phyloP scores from a whole-genome alignment of 2,888 invertebrate genomes.

The Amaurobius ferox region DNA sequence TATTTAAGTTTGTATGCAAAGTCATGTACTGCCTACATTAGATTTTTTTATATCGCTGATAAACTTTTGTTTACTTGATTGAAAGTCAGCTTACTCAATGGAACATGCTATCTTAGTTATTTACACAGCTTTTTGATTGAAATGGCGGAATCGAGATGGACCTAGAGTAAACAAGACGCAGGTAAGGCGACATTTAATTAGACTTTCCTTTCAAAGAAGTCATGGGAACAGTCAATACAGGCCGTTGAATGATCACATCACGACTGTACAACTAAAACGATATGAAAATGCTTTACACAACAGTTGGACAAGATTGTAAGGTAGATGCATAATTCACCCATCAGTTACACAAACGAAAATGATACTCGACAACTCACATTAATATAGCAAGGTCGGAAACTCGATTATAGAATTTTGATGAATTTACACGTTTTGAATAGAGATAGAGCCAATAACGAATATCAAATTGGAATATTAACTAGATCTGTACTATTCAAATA shows the following conservation, averaged over 20 bases:
- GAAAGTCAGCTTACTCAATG: conserved; percentile 19
- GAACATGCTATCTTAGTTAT: conserved; percentile 24
- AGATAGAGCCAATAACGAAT: too few relatives aligned
- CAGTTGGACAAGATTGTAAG: background rate
- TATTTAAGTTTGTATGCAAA: too few relatives aligned
- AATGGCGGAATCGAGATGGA: conserved; percentile 28
- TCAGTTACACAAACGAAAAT: too few relatives aligned
- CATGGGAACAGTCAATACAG: conserved; percentile 52
- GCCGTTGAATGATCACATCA: conserved; percentile 49
- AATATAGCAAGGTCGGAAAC: too few relatives aligned
- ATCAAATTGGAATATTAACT: too few relatives aligned
- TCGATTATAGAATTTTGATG: too few relatives aligned
- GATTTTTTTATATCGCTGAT: too few relatives aligned
- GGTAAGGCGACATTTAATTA: conserved; percentile 28
- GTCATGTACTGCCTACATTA: too few relatives aligned
- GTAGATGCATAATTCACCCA: background rate
- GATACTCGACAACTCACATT: too few relatives aligned
- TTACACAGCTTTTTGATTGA: conserved; percentile 44
- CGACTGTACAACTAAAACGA: background rate
- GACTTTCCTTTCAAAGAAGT: conserved; percentile 21
- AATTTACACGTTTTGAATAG: too few relatives aligned
- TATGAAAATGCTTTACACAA: background rate
- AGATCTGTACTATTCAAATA: too few relatives aligned
- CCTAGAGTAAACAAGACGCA: conserved; percentile 49
- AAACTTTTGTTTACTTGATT: too few relatives aligned